These are phyloP conservation scores for Helicoverpa zea DNA, from an alignment of 1,140 invertebrate species.

Conservation along the genomic window DNA sequence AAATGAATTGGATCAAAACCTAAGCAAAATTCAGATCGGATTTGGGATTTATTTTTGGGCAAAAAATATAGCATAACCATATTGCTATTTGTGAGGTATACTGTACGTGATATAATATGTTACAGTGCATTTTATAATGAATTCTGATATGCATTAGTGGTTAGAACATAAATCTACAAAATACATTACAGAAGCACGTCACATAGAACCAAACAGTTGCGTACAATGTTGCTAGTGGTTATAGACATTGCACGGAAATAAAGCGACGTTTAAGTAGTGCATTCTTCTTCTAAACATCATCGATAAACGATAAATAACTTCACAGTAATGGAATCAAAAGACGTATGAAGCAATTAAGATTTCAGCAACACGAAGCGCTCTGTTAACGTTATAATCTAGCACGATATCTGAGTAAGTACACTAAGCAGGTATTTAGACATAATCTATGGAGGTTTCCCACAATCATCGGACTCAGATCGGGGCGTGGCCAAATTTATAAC, in stretches of 20 bases:
- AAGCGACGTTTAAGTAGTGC: background rate
- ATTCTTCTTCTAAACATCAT: background rate
- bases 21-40: no score
- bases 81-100: background rate
- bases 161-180: constrained; percentile 9
- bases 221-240: background rate
- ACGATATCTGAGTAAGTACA: constrained; percentile 15
- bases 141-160: constrained; percentile 8
- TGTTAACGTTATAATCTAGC: constrained; percentile 29
- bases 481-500: constrained; percentile 64
- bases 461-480: constrained; percentile 57
- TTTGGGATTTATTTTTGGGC: background rate
- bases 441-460: constrained; percentile 55
- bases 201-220: constrained; percentile 11
- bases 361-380: constrained; percentile 5
- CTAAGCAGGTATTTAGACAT: constrained; percentile 39
- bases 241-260: background rate
- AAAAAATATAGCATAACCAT: background rate
- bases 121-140: no score
- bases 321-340: background rate
- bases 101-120: no score
- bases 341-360: constrained; percentile 32
- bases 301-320: background rate
- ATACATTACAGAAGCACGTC: constrained; percentile 12
- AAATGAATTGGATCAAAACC: no score